Evolutionary conservation across 2,888 invertebrate species (phyloP).

Genomic region (Bellardia bayeri): DNA sequence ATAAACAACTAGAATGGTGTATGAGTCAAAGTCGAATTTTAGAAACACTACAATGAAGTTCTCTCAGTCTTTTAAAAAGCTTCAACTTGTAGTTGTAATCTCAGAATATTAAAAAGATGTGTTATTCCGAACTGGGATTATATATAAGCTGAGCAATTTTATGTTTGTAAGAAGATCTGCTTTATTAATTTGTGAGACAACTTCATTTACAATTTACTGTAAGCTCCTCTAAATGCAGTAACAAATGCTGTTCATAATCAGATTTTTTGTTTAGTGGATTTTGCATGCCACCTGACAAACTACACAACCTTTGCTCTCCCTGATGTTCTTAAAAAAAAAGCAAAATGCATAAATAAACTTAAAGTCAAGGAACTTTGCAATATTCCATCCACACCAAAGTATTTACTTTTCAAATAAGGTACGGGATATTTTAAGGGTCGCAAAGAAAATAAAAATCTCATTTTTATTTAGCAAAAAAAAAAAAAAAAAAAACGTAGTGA

Average conservation of each 20-base stretch:
- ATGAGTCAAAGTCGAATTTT: conserved; percentile 20
- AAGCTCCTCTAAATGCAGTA: not conserved
- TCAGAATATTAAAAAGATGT: no score
- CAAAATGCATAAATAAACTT: not conserved
- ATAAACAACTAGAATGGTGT: conserved; percentile 15
- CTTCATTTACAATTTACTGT: no score
- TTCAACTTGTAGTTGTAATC: no score
- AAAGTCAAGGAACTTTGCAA: conserved; percentile 60
- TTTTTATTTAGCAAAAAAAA: conserved; percentile 38
- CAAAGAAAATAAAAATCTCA: conserved; percentile 42
- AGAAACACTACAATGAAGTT: not conserved
- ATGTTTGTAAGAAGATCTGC: no score
- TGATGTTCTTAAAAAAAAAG: not conserved
- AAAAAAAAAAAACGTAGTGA: conserved; percentile 26
- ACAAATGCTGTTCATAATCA: not conserved
- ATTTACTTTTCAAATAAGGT: conserved; percentile 30
- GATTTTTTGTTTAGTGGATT: not conserved
- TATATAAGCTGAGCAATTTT: no score
- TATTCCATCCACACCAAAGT: conserved; percentile 3
- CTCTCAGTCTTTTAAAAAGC: not conserved
- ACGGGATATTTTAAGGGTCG: conserved; percentile 62
- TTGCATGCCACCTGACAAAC: not conserved
- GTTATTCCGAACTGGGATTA: no score
- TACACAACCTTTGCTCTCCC: not conserved
- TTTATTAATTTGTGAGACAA: no score